Base-by-base conservation (phyloP, 2,797 vertebrate species). In the Anabacerthia variegaticeps region DNA sequence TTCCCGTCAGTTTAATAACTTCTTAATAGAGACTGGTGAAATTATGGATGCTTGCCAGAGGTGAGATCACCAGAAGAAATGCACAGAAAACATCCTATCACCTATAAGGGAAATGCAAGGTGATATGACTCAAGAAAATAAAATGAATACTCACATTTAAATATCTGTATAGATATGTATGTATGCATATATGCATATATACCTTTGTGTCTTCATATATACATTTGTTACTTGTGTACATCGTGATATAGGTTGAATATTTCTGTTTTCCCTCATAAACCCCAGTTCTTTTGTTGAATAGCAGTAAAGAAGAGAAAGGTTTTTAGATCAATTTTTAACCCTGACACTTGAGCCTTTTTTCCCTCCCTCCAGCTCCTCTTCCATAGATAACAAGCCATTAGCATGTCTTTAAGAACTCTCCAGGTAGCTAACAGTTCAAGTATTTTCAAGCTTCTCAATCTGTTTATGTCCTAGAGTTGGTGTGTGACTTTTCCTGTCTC, bases 371-470 rank as follows among this genome's bases (percentile, higher is more conserved):
- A 84, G 43, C 63, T 92, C 85, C 74, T 93, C 90, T 89, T 14
- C 62, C n/a, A 41, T 43, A 85, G 83, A 89, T 92, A 95, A 95
- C 71, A 95, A 94, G 83, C 65, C 84, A 76, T 78, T 63, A 56
- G 28, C 14, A 81, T 41, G 10, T 61, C 80, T 94, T 88, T 96
- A 92, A 93, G 83, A 96, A 85, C 93, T 94, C 95, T 93, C 85
- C 65, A 85, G 89, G 94, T 55, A 94, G 41, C 87, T 3, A 26
- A 81, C 69, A 93, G 69, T 59, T 37, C 73, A 51, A 67, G 63
- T 86, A 95, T 95, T 96, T 95, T 95, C 84, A 95, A 92, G 71
- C 86, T 92, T 71, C 66, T 91, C 55, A 58, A 17, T 58, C 79
- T 90, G 79, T 84, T 89, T 83, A 8, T 76, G 93, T 95, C 85